Evolutionary conservation across 2,888 invertebrate species (phyloP).

Genomic region (Chironomus tentans): DNA sequence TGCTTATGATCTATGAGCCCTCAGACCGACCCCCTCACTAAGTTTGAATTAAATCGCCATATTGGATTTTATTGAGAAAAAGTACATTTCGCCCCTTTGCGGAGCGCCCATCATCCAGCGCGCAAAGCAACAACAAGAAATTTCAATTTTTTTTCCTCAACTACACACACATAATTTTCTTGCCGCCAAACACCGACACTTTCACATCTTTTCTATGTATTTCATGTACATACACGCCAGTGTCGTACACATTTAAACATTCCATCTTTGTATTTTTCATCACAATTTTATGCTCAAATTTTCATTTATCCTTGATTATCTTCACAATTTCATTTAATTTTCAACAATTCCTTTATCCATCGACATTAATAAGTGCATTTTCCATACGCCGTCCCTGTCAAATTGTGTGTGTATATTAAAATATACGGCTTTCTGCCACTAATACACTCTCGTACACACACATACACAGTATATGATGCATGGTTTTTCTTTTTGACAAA

Average conservation of each 20-base stretch:
- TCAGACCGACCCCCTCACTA: slow-evolving; percentile 3
- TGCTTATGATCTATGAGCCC: neutral
- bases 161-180: slow-evolving; percentile 18
- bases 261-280: neutral
- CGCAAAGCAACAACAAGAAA: slow-evolving; percentile 22
- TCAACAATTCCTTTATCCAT: neutral
- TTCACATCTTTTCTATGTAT: neutral
- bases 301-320: neutral
- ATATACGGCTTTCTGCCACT: slow-evolving; percentile 24
- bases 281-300: neutral
- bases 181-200: slow-evolving; percentile 22
- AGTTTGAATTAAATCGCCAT: slow-evolving; percentile 16
- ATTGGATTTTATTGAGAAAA: slow-evolving; percentile 26
- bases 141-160: slow-evolving; percentile 19
- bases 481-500: slow-evolving; percentile 27
- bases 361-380: neutral
- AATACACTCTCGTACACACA: neutral
- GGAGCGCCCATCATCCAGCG: slow-evolving; percentile 18
- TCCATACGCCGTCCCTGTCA: neutral
- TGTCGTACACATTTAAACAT: neutral
- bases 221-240: neutral
- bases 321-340: no score
- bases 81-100: slow-evolving; percentile 21
- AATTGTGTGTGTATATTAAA: slow-evolving; percentile 6
- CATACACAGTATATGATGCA: slow-evolving; percentile 23